A percentile compares a stretch with the other conserved stretches of the same genome.
These are phyloP conservation scores for Osmerus mordax DNA, from an alignment of 2,113 vertebrate genomes.

Conservation along the genomic window DNA sequence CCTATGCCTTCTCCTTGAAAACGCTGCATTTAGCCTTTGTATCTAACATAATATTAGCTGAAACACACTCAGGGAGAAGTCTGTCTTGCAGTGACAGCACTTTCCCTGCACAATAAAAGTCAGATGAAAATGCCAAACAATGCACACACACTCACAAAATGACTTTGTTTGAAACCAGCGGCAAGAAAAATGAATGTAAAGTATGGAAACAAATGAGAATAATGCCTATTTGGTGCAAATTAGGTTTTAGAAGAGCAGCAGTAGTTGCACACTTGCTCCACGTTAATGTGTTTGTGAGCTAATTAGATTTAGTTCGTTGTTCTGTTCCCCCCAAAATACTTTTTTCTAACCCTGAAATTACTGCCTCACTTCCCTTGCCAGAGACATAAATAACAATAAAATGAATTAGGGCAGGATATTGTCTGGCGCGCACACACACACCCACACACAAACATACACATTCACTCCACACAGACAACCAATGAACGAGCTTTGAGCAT, in stretches of 20 bases:
- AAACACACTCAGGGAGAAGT: conserved; percentile 30
- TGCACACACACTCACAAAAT: conserved; percentile 28
- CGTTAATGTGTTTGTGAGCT: not conserved
- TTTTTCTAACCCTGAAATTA: conserved; percentile 28
- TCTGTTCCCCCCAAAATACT: not conserved
- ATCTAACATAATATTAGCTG: conserved; percentile 15
- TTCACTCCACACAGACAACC: not conserved
- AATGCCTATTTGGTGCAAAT: conserved; percentile 30
- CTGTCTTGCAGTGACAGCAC: conserved; percentile 33
- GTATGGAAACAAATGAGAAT: conserved; percentile 24
- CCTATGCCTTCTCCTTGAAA: not conserved
- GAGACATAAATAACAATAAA: conserved; percentile 19
- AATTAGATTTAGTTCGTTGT: conserved; percentile 37
- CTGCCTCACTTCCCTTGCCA: conserved; percentile 4
- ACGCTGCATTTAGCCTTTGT: not conserved
- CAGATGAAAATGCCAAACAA: conserved; percentile 15
- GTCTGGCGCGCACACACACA: not conserved
- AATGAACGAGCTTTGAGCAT: not conserved
- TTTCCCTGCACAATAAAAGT: conserved; percentile 43
- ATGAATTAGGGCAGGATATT: not conserved
- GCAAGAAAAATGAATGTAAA: conserved; percentile 27
- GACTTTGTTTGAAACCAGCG: conserved; percentile 32
- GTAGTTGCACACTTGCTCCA: not conserved
- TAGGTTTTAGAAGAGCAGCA: conserved; percentile 14
- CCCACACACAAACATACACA: not conserved